phyloP scores from a whole-genome alignment of 2,797 vertebrate species.

The Distichodus sexfasciatus region DNA sequence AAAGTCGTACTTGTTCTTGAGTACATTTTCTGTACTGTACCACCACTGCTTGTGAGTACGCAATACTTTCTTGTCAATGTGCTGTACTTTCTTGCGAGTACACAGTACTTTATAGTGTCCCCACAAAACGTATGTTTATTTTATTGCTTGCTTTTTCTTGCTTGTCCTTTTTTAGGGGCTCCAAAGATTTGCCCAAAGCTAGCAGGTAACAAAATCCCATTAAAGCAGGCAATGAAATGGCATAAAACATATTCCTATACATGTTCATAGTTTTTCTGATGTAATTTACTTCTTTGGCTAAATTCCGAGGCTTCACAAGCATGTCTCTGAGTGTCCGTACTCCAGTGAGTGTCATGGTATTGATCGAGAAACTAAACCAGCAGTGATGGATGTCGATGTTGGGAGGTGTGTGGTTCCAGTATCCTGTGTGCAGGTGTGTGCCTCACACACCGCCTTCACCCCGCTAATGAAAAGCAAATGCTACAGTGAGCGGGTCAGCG shows the following conservation, averaged over 20 bases:
- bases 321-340: not conserved
- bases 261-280: not conserved
- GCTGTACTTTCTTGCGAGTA: no score
- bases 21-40: no score
- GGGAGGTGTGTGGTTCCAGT: conserved; percentile 24
- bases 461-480: conserved; percentile 40
- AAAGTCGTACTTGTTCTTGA: no score
- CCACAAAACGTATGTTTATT: no score
- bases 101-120: no score
- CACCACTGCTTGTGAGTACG: no score
- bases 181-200: no score
- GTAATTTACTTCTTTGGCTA: not conserved
- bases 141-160: no score
- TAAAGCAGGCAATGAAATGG: not conserved
- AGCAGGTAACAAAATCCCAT: no score
- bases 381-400: conserved; percentile 43
- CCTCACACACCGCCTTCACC: no score
- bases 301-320: not conserved
- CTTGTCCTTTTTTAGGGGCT: no score
- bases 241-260: not conserved
- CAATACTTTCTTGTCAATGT: no score
- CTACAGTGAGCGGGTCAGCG: conserved; percentile 31
- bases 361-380: conserved; percentile 40
- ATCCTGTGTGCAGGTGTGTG: conserved; percentile 27
- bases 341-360: conserved; percentile 6